A percentile compares a stretch with the other conserved stretches of the same genome.
phyloP scores from a whole-genome alignment of 2,888 invertebrate genomes.

The Globia sparganii region DNA sequence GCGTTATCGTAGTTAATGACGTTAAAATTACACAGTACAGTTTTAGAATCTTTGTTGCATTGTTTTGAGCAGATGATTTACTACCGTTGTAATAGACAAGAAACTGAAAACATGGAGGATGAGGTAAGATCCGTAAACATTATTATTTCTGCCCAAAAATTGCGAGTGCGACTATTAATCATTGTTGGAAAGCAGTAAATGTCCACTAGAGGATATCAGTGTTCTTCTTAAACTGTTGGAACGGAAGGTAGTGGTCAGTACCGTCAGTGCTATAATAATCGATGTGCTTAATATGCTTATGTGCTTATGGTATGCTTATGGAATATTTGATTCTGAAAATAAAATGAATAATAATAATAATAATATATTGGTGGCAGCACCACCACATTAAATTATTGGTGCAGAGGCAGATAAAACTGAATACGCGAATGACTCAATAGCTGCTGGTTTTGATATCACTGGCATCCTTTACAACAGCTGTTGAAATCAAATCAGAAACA shows the following conservation, averaged over 20 bases:
- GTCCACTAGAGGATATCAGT: conserved; percentile 1
- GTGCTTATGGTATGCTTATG: too few species aligned
- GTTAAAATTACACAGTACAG: conserved; percentile 12
- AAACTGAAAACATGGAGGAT: conserved; percentile 19
- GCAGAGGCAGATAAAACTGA: not conserved
- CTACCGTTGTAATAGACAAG: conserved; percentile 37
- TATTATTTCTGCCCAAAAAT: conserved; percentile 25
- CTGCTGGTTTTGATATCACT: not conserved
- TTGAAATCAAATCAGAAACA: not conserved
- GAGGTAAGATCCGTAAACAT: conserved; percentile 15
- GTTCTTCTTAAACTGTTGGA: not conserved
- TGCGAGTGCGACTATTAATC: conserved; percentile 22
- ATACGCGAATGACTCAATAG: not conserved
- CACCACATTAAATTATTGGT: not conserved
- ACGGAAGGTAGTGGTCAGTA: not conserved
- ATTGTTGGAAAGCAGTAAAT: conserved; percentile 12
- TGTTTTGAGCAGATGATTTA: conserved; percentile 44
- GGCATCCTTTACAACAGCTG: not conserved
- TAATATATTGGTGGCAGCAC: not conserved
- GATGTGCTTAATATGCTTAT: not conserved
- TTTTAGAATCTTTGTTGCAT: conserved; percentile 30
- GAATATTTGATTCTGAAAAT: too few species aligned
- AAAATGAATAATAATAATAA: too few species aligned
- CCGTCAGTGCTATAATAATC: conserved; percentile 1
- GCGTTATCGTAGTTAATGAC: conserved; percentile 21